Evolutionary conservation across 92 coral and sea anemone species (phyloP).

Genomic region (Parazoanthus darwini): DNA sequence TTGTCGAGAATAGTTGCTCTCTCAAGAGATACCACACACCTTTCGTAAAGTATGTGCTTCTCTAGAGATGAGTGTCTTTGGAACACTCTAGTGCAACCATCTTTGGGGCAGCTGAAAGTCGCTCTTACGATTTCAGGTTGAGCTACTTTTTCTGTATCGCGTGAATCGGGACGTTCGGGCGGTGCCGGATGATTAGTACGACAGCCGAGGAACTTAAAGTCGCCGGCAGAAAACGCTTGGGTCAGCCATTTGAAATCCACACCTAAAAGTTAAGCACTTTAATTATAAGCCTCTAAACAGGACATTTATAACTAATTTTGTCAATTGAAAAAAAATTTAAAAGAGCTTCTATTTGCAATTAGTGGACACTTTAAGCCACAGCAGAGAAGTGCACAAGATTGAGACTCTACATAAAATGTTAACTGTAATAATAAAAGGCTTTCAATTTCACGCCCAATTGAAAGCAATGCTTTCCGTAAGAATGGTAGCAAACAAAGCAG

Average conservation of each 20-base stretch:
- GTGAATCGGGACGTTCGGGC: background rate
- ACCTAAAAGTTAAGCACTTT: constrained; percentile 12
- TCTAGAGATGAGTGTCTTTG: constrained; percentile 36
- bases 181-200: constrained; percentile 11
- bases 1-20: constrained; percentile 23
- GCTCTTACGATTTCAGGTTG: constrained; percentile 14
- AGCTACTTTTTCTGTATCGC: background rate
- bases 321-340: too few species aligned
- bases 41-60: constrained; percentile 26
- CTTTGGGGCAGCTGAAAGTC: constrained; percentile 42
- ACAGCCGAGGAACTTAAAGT: constrained; percentile 10
- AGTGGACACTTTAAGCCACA: too few species aligned
- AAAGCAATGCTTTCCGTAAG: too few species aligned
- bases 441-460: too few species aligned
- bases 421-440: too few species aligned
- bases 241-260: constrained; percentile 1
- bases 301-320: too few species aligned
- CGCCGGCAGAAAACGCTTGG: constrained; percentile 28
- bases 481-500: too few species aligned
- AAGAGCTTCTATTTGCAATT: too few species aligned
- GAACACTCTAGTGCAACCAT: constrained; percentile 31
- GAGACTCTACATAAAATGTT: too few species aligned
- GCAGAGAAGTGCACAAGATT: too few species aligned
- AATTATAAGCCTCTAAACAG: too few species aligned
- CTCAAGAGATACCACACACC: constrained; percentile 18